A percentile compares a stretch with the other conserved stretches of the same genome.
Conservation (phyloP, 2,113 vertebrate species). For the Etia nguti region DNA sequence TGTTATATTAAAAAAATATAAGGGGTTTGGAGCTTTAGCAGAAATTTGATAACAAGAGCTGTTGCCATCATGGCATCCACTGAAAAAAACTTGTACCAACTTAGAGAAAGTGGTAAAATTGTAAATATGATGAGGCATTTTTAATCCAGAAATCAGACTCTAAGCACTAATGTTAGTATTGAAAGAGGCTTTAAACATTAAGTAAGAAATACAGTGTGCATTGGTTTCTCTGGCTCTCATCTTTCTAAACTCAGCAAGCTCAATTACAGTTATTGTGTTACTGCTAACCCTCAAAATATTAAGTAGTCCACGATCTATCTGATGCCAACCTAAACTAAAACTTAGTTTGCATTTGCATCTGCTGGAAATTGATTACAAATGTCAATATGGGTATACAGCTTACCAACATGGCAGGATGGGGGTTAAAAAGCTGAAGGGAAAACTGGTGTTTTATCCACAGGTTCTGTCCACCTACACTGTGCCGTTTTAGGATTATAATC, state of each 20-base stretch:
- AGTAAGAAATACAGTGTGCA: background rate
- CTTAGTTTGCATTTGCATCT: background rate
- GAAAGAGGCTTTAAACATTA: background rate
- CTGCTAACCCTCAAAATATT: background rate
- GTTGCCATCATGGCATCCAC: background rate
- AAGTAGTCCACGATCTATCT: background rate
- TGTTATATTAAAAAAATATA: background rate
- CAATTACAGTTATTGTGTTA: background rate
- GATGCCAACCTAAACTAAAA: background rate
- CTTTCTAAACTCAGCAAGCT: background rate
- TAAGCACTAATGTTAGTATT: background rate
- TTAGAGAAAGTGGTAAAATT: background rate
- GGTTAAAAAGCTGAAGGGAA: background rate
- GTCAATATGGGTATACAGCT: background rate
- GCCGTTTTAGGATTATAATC: background rate
- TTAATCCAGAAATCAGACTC: background rate
- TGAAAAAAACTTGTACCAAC: background rate
- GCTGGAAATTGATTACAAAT: background rate
- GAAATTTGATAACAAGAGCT: slow-evolving; percentile 2
- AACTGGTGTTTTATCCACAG: background rate
- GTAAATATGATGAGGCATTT: background rate
- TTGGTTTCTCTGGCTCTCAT: background rate
- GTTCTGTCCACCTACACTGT: background rate
- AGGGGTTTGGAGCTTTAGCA: slow-evolving; percentile 5
- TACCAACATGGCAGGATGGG: too few relatives aligned